Base-by-base conservation (phyloP, 1,140 invertebrate species). In the Pemphigus obesinymphae region DNA sequence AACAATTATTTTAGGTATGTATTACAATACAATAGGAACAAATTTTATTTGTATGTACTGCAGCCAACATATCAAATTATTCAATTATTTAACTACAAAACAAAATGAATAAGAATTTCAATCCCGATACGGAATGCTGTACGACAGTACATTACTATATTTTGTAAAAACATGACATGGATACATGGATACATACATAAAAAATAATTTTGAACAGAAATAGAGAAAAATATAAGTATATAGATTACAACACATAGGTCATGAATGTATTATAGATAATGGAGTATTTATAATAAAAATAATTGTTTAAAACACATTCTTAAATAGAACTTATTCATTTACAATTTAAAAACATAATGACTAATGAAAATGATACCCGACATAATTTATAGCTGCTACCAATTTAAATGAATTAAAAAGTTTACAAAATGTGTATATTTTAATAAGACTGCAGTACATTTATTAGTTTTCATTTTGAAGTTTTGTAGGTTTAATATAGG, bases 201-300 rank as follows among this genome's bases (percentile, higher is more conserved):
- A 70, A 72, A 72, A 72, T 72, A 45, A 31, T 72, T 72, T 72
- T 72, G n/a, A 70, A 70, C 37, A 72, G 26, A 72, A 72, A 72
- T 29, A 26, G 40, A 29, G 43, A 72, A 45, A 72, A 72, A 72
- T 72, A 72, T 72, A 72, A 48, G 43, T 29, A 72, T 72, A 31
- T 48, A 72, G 13, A 4, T 48, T 48, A 72, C 8, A 72, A 48
- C 17, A 70, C 34, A 6, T 45, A 70, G 13, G 66, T 70, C 23
- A 45, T 43, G 45, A 15, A 26, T 68, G 11, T 40, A 68, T 40
- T 31, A 43, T 70, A 70, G 34, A 40, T 43, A n/a, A 43, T 70
- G 66, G 66, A 70, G 37, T 66, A 66, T 11, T 66, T 17, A 37
- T 66, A 37, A 70, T 43, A 13, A 70, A 70, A 70, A 70, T 26